phyloP scores from a whole-genome alignment of 2,888 invertebrate species.

The Drosophila diplacantha region DNA sequence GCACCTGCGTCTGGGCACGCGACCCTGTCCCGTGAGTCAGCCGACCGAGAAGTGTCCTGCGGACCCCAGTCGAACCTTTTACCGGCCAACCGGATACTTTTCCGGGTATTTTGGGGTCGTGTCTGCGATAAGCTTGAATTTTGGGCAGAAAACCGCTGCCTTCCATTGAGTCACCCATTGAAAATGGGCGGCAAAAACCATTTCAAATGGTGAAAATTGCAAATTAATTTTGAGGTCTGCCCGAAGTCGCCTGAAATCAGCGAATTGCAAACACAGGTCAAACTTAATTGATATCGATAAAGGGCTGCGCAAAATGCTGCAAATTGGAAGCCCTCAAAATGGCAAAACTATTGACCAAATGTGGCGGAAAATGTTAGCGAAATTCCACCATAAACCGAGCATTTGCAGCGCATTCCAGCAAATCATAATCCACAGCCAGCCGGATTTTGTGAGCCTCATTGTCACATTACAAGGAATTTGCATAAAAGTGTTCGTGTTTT shows the following conservation, averaged over 20 bases:
- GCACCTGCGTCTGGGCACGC: slow-evolving; percentile 52
- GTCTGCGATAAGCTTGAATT: slow-evolving; percentile 27
- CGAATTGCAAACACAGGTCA: slow-evolving; percentile 1
- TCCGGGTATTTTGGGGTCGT: slow-evolving; percentile 7
- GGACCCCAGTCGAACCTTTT: slow-evolving; percentile 11
- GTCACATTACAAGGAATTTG: slow-evolving; percentile 29
- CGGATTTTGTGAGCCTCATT: slow-evolving; percentile 12
- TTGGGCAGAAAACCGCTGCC: not conserved
- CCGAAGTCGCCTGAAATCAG: not conserved
- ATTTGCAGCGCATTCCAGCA: slow-evolving; percentile 9
- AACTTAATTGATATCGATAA: slow-evolving; percentile 5
- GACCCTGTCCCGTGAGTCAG: slow-evolving; percentile 45
- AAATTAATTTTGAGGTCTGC: slow-evolving; percentile 12
- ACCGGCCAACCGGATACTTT: slow-evolving; percentile 13
- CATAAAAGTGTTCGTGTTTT: slow-evolving; percentile 17
- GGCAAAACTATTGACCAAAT: slow-evolving; percentile 28
- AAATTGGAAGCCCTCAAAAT: slow-evolving; percentile 21
- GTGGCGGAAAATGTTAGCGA: slow-evolving; percentile 24
- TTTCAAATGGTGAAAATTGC: not conserved
- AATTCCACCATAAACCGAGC: slow-evolving; percentile 21
- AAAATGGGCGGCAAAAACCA: not conserved
- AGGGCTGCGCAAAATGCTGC: not conserved
- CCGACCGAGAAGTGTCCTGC: slow-evolving; percentile 47
- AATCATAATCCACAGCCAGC: slow-evolving; percentile 16
- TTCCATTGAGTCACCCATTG: slow-evolving; percentile 4